phyloP scores from a whole-genome alignment of 35 echinoderm and acorn worm species.

The Apostichopus japonicus region DNA sequence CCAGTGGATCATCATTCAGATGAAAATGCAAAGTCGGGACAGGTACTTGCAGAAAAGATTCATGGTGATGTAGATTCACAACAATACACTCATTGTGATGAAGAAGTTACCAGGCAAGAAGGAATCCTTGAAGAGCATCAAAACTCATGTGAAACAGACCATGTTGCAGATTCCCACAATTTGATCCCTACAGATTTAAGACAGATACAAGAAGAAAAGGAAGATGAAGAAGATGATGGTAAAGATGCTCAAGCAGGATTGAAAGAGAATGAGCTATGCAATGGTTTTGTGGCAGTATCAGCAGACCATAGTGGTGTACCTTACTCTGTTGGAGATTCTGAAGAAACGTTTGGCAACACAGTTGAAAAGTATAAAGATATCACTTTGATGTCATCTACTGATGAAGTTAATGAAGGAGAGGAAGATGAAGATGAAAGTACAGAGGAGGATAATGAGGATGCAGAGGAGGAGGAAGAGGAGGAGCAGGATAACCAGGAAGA shows the following conservation, averaged over 20 bases:
- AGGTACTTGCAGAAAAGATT: neutral
- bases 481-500: neutral
- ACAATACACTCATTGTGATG: neutral
- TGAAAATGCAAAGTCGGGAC: neutral
- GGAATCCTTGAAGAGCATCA: neutral
- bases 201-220: no score
- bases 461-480: constrained; percentile 35
- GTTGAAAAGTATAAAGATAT: constrained; percentile 9
- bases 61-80: neutral
- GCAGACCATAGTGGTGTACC: neutral
- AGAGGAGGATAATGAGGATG: constrained; percentile 33
- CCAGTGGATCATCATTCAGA: neutral
- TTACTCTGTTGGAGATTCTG: neutral
- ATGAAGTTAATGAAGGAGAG: constrained; percentile 9
- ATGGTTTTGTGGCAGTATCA: neutral
- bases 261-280: neutral
- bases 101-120: neutral
- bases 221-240: neutral
- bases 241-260: neutral
- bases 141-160: neutral
- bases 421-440: constrained; percentile 12
- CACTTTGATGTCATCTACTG: neutral
- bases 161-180: neutral
- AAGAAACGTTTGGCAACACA: neutral
- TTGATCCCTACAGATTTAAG: no score